Evolutionary conservation across 2,113 vertebrate genomes (phyloP).

Genomic region (Mesoclemmys tuberculata): DNA sequence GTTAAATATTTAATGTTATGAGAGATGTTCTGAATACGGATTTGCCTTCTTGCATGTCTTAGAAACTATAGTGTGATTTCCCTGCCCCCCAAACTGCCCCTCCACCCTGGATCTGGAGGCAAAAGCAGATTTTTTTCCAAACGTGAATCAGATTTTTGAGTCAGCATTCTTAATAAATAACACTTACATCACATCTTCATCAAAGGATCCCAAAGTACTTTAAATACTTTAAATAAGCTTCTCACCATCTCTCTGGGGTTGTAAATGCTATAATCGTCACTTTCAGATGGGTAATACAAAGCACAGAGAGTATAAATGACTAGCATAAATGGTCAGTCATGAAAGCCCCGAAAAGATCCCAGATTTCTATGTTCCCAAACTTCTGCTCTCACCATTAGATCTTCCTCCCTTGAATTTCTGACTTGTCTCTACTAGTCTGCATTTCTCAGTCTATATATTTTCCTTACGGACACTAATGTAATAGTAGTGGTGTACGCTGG

Average conservation of each 20-base stretch:
- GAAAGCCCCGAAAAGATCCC: not conserved
- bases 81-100: not conserved
- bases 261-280: not conserved
- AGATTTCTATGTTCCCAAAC: not conserved
- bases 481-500: not conserved
- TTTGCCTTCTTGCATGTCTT: conserved; percentile 13
- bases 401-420: not conserved
- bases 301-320: not conserved
- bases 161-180: conserved; percentile 2
- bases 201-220: not conserved
- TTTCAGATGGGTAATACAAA: not conserved
- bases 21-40: not conserved
- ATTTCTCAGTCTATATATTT: not conserved
- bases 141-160: not conserved
- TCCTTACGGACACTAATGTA: not conserved
- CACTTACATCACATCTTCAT: not conserved
- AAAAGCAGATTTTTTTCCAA: not conserved
- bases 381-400: not conserved
- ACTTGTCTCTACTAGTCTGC: not conserved
- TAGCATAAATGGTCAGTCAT: not conserved
- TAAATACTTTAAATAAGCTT: not conserved
- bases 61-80: not conserved
- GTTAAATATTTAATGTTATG: not conserved
- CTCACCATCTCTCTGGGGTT: not conserved
- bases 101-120: not conserved